Evolutionary conservation across 2,797 vertebrate species (phyloP), one percentile per base, ranked within the genome.

Genomic region (Leontocebus nigricollis): DNA sequence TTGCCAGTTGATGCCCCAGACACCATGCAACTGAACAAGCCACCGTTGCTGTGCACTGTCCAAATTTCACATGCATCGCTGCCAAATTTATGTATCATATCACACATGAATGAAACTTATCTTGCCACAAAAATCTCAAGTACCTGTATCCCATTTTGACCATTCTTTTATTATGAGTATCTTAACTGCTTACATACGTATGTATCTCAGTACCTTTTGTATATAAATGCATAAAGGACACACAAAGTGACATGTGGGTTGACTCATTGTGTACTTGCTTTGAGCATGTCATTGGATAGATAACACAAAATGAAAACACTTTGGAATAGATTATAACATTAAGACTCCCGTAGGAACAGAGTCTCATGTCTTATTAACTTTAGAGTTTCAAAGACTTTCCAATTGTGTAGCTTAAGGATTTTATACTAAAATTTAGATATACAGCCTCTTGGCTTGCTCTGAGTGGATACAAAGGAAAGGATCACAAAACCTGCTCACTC

Each of bases 321-420:
- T 86, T 90, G 30, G 79, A 76, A 76, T 64, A 13, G 36, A 86
- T 93, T 72, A 80, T 67, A 82, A 64, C 57, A 89, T 87, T 70
- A 80, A 61, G 46, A 83, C 33, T 92, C 46, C 70, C 67, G 86
- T 88, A 77, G 44, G 89, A 93, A 44, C n/a, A 57, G 11, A 73
- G 5, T 80, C 73, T 90, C 76, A 17, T 57, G 36, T 88, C n/a
- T 95, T 82, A 75, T 33, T 92, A 94, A 90, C 27, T n/a, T 96
- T 41, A 59, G 48, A 83, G 19, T 84, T 72, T 81, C 86, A 88
- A 93, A 41, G 33, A 96, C 61, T 92, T 94, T 93, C 46, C 48
- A 94, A 87, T 83, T 95, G 88, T 89, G 39, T 92, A 76, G 39
- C 30, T 96, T 91, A 75, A 90, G 73, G 86, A 73, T 87, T 95